Conservation (phyloP, 2,888 invertebrate genomes). For the Campopleginae sp. region DNA sequence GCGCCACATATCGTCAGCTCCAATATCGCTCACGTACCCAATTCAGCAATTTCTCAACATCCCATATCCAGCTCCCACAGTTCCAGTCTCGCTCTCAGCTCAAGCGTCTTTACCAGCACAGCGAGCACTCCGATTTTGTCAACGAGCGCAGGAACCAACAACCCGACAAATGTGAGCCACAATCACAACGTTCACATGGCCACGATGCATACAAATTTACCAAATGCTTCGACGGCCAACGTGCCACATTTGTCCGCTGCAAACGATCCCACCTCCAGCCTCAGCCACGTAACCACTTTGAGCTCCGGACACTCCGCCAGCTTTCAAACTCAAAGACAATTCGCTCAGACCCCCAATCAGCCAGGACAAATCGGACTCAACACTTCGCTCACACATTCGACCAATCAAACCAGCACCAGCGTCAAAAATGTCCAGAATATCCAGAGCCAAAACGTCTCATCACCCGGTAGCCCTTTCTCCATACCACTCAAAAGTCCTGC, state of each 20-base stretch:
- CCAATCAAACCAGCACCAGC: slow-evolving; percentile 73
- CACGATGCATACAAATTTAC: slow-evolving; percentile 81
- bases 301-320: slow-evolving; percentile 70
- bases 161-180: slow-evolving; percentile 76
- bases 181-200: slow-evolving; percentile 79
- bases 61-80: slow-evolving; percentile 77
- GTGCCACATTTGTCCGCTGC: slow-evolving; percentile 76
- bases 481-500: slow-evolving; percentile 83
- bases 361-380: slow-evolving; percentile 46
- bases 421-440: slow-evolving; percentile 82
- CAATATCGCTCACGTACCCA: slow-evolving; percentile 79
- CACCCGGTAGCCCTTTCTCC: slow-evolving; percentile 83
- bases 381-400: slow-evolving; percentile 51
- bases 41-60: slow-evolving; percentile 77
- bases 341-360: slow-evolving; percentile 70
- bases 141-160: slow-evolving; percentile 70
- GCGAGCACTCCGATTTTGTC: slow-evolving; percentile 79
- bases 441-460: slow-evolving; percentile 80
- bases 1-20: slow-evolving; percentile 82
- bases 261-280: slow-evolving; percentile 77
- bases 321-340: slow-evolving; percentile 79
- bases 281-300: slow-evolving; percentile 74
- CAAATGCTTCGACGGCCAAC: slow-evolving; percentile 78
- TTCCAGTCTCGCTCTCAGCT: slow-evolving; percentile 75
- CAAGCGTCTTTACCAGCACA: slow-evolving; percentile 80